Base-by-base conservation (phyloP, 92 coral and sea anemone species). In the Blastomussa wellsi region DNA sequence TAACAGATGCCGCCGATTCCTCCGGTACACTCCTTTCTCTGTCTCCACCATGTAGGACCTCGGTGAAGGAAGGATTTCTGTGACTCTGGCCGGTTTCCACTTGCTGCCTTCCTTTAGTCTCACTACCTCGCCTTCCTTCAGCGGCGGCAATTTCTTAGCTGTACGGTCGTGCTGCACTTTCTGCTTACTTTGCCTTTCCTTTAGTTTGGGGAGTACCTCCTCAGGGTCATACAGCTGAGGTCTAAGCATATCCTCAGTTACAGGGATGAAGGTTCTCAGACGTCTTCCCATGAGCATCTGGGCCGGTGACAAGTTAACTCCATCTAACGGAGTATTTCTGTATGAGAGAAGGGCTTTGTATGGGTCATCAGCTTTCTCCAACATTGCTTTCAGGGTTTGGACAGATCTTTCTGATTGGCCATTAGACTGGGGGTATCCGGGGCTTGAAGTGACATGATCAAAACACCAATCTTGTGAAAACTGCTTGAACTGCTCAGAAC, bases 221-320 rank as follows among this genome's bases (percentile, higher is more conserved):
- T 89, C 86, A 9, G 86, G 89, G 75, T 77, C 77, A 78, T 78
- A 4, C n/a, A 48, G 44, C 32, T 73, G 55, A 31, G 88, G 88
- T 52, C 66, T 82, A 38, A 87, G 53, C 35, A 82, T 60, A 17
- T 82, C 83, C 38, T 64, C 42, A 51, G 87, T 52, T 86, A 51
- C 57, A 15, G 57, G 57, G 22, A 51, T 51, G 22, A 51, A 16
- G 57, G 57, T 51, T 51, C 57, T 90, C 37, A 90, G 53, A 49
- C 90, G 67, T 44, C 86, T 67, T n/a, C 72, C 72, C 90, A 86
- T 86, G 1, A 80, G 72, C 72, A 86, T 38, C 82, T 87, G 86
- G 11, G 86, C 74, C 0, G 90, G 92, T 24, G 90, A 72, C 66
- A 81, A 41, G 55, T 67, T 86, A 0, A 86, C 51, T 31, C 75